Evolutionary conservation across 2,113 vertebrate genomes (phyloP), one percentile per base, ranked within the genome.

Genomic region (Notothenia rossii): DNA sequence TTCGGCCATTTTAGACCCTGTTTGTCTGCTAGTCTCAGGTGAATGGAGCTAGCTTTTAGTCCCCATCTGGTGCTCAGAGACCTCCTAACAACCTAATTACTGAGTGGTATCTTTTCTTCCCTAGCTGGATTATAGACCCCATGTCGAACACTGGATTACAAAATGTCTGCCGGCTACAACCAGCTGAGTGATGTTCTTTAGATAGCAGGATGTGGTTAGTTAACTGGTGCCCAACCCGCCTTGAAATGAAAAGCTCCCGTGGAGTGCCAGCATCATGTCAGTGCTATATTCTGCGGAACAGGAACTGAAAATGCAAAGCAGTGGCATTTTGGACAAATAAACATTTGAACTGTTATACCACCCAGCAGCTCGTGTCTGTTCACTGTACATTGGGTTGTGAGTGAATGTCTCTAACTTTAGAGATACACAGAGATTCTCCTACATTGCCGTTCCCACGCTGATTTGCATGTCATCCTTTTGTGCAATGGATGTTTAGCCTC

Each of bases 181-280:
- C 84, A 90, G 86, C 89, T 84, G 86, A 81, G 86, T 65, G 84
- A 81, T 83, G 66, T 70, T 85, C 70, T 84, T 79, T 66, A 54
- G 79, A 83, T 40, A 62, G 80, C 83, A 86, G 86, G 85, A 92
- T 90, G 81, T 85, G 86, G 90, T 87, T 91, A 79, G 86, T 91
- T 91, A 87, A 86, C 86, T 53, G 71, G 50, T 79, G 67, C 74
- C 67, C 65, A 75, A 60, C 75, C 72, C 65, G 66, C 67, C 51
- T 70, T 84, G 63, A 86, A 82, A 85, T 58, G 33, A 76, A 79
- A 73, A 56, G n/a, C 55, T 85, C 83, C 66, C 53, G 65, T 72
- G 43, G 84, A 84, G 80, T 53, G 18, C 36, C 29, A 55, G 54
- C 56, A 54, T 58, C 67, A 33, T 56, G 29, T 73, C 50, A 20